Evolutionary conservation across 2,888 invertebrate species (phyloP).

Genomic region (Marronus borbonicus): DNA sequence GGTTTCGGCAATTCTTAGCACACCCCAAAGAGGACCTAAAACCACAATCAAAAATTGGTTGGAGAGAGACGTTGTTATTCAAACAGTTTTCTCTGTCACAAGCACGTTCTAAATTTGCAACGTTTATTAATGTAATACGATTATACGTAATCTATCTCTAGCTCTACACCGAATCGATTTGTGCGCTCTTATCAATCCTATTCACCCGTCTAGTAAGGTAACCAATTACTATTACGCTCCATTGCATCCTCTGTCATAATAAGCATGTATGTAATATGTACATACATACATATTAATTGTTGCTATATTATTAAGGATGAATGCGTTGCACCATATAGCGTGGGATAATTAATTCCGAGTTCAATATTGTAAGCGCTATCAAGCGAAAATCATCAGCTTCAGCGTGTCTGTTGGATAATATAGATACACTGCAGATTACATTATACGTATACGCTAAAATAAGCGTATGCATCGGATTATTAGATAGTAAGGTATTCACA

Average conservation of each 20-base stretch:
- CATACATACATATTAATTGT: too few relatives aligned
- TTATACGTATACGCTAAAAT: too few relatives aligned
- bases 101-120: too few relatives aligned
- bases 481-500: too few relatives aligned
- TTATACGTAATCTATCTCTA: not conserved
- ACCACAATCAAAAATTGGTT: too few relatives aligned
- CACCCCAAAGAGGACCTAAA: too few relatives aligned
- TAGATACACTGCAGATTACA: not conserved
- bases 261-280: not conserved
- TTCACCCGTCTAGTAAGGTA: not conserved
- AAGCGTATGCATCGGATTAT: too few relatives aligned
- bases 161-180: not conserved
- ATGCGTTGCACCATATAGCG: not conserved
- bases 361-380: not conserved
- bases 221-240: not conserved
- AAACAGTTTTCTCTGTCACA: too few relatives aligned
- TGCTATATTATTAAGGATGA: too few relatives aligned
- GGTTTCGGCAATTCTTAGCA: too few relatives aligned
- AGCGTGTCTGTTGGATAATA: not conserved
- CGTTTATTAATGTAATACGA: too few relatives aligned
- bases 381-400: not conserved
- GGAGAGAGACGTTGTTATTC: too few relatives aligned
- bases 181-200: not conserved
- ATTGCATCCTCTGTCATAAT: not conserved
- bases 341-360: not conserved